Evolutionary conservation across 2,113 vertebrate species (phyloP).

Genomic region (Girardinichthys multiradiatus): DNA sequence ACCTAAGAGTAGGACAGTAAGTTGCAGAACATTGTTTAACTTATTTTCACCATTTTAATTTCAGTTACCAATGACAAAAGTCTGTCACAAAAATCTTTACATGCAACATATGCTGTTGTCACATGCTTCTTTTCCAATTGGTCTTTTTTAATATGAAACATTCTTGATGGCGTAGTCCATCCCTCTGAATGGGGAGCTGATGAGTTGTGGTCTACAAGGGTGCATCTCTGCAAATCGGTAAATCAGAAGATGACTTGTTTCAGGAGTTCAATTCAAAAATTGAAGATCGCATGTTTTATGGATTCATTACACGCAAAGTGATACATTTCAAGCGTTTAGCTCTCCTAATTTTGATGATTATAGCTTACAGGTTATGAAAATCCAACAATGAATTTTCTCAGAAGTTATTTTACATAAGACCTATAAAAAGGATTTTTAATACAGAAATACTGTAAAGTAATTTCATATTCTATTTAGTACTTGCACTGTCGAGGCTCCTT

Average conservation of each 20-base stretch:
- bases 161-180: neutral
- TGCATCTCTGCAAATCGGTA: too few relatives aligned
- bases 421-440: neutral
- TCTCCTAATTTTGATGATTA: neutral
- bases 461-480: neutral
- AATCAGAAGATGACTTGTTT: neutral
- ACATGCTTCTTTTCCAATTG: neutral
- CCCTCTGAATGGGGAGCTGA: neutral
- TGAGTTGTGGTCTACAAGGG: neutral
- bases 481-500: neutral
- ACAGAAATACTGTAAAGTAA: neutral
- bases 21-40: neutral
- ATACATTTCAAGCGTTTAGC: too few relatives aligned
- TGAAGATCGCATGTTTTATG: too few relatives aligned
- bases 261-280: too few relatives aligned
- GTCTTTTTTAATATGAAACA: neutral
- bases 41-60: too few relatives aligned
- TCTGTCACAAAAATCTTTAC: neutral
- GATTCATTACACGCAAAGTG: too few relatives aligned
- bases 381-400: too few relatives aligned
- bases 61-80: neutral
- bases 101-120: neutral
- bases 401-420: neutral
- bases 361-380: neutral
- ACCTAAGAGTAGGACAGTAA: constrained; percentile 3